Percentiles rank a stretch among this genome's conserved stretches.
Evolutionary conservation across 2,113 vertebrate species (phyloP).

Genomic region (Ophthalmolycus amberensis): DNA sequence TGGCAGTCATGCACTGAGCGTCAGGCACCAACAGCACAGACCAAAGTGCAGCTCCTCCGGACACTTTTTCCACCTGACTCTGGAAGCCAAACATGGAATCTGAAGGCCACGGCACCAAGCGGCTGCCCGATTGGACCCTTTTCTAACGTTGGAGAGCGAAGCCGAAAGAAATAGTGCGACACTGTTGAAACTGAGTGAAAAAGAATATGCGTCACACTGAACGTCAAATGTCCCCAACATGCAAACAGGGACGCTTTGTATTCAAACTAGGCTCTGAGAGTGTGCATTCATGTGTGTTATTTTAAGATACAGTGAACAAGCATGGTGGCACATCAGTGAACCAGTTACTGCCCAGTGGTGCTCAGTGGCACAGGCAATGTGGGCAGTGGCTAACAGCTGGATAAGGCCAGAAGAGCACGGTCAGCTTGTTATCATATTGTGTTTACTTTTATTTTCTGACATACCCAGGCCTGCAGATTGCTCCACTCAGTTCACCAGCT

Average conservation of each 20-base stretch:
- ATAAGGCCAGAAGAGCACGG: too few species aligned
- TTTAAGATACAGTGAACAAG: background rate
- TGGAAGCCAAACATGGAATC: constrained; percentile 23
- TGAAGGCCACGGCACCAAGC: background rate
- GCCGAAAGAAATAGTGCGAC: background rate
- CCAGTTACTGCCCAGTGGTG: background rate
- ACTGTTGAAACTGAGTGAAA: constrained; percentile 1
- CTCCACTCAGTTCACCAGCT: too few species aligned
- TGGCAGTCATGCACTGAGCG: constrained; percentile 60
- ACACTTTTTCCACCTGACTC: constrained; percentile 41
- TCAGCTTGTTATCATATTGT: too few species aligned
- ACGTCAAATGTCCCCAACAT: background rate
- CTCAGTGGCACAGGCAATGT: background rate
- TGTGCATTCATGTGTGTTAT: background rate
- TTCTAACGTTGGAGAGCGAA: background rate
- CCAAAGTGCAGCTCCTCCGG: constrained; percentile 24
- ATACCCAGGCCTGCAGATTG: too few species aligned
- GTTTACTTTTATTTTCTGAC: background rate
- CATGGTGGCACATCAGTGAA: background rate
- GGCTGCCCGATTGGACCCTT: background rate
- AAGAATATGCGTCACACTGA: background rate
- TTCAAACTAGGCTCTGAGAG: constrained; percentile 27
- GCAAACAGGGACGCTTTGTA: constrained; percentile 30
- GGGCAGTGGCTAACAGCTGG: background rate
- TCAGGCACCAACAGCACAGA: background rate